A percentile compares a stretch with the other conserved stretches of the same genome.
These are phyloP conservation scores for Mormoops blainvillei DNA, from an alignment of 2,113 vertebrate species.

Conservation along the genomic window DNA sequence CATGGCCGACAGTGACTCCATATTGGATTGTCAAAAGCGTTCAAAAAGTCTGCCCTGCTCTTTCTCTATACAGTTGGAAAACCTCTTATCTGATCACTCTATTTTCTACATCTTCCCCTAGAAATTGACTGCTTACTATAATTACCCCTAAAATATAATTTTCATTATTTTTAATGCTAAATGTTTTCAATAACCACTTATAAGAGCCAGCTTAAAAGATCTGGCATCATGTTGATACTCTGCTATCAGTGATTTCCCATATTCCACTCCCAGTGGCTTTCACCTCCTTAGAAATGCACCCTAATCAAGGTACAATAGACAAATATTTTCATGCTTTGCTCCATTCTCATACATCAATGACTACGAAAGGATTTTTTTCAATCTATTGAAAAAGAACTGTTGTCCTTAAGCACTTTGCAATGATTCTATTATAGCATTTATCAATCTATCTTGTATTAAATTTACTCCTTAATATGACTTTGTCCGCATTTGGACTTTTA, in stretches of 20 bases:
- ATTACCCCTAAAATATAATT: background rate
- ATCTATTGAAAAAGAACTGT: background rate
- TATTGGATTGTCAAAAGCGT: background rate
- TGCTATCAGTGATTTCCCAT: background rate
- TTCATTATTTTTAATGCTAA: background rate
- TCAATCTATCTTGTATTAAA: background rate
- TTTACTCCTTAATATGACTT: background rate
- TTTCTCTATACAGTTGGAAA: background rate
- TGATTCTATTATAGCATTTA: background rate
- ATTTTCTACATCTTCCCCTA: background rate
- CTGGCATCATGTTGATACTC: background rate
- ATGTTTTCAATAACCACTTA: background rate
- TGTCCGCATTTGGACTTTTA: background rate
- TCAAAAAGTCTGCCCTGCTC: background rate
- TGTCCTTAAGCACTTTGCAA: background rate
- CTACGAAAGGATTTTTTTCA: background rate
- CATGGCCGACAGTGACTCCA: background rate
- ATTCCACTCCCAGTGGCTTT: background rate
- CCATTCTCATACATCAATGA: background rate
- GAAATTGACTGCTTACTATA: background rate
- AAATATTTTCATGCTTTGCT: background rate
- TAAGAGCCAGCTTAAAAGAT: background rate
- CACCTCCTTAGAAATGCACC: accelerated
- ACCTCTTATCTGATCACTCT: background rate
- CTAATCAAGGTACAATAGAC: background rate